phyloP scores from a whole-genome alignment of 2,113 vertebrate genomes.

The Bubo blakistoni region DNA sequence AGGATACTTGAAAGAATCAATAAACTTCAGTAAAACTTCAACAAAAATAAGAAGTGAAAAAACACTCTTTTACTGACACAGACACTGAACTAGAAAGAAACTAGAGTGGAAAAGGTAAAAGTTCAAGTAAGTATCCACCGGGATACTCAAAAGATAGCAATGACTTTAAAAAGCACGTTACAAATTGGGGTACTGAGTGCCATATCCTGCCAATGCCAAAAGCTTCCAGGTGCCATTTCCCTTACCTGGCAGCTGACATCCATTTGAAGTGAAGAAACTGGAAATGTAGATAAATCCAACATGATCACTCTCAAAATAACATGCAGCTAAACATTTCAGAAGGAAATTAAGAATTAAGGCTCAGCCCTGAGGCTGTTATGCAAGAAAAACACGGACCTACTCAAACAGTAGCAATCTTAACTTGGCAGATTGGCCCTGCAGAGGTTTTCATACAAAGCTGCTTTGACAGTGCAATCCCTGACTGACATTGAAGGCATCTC shows the following conservation, averaged over 20 bases:
- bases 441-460: not conserved
- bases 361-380: not conserved
- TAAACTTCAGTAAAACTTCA: not conserved
- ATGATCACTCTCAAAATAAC: not conserved
- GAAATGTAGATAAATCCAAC: not conserved
- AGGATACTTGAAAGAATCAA: not conserved
- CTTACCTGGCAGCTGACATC: not conserved
- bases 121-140: not conserved
- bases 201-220: not conserved
- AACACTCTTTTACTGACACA: not conserved
- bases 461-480: not conserved
- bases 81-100: not conserved
- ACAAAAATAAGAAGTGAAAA: not conserved
- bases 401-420: not conserved
- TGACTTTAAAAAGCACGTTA: not conserved
- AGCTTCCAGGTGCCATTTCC: not conserved
- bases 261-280: not conserved
- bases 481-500: not conserved
- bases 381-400: not conserved
- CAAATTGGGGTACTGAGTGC: not conserved
- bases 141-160: not conserved
- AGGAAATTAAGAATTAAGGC: slow-evolving; percentile 10
- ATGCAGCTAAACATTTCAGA: not conserved
- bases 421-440: not conserved
- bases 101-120: not conserved